Percentiles rank a stretch among this genome's conserved stretches.
Evolutionary conservation across 2,113 vertebrate genomes (phyloP).

Genomic region (Cavia porcellus): DNA sequence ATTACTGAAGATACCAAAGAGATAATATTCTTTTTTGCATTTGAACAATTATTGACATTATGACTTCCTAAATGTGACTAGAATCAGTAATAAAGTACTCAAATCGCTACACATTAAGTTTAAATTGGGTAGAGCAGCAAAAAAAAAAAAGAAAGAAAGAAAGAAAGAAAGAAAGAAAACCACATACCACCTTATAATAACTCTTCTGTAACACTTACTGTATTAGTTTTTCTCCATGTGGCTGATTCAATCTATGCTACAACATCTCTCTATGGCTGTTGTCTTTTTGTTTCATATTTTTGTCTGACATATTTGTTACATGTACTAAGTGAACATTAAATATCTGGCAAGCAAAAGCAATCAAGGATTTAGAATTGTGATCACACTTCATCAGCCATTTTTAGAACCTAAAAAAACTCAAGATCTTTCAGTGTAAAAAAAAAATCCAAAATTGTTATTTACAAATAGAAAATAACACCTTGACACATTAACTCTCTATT

Average conservation of each 20-base stretch:
- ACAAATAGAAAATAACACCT: constrained; percentile 43
- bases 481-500: background rate
- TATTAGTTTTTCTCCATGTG: background rate
- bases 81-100: constrained; percentile 28
- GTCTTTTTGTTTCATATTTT: background rate
- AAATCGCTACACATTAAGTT: background rate
- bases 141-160: constrained; percentile 26
- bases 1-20: constrained; percentile 1
- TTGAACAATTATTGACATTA: background rate
- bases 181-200: background rate
- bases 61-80: background rate
- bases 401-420: background rate
- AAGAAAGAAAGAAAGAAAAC: background rate
- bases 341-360: constrained; percentile 42
- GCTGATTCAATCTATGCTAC: background rate
- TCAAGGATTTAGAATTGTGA: background rate
- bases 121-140: background rate
- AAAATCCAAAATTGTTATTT: constrained; percentile 8
- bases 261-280: background rate
- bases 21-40: background rate
- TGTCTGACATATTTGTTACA: background rate
- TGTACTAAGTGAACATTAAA: background rate
- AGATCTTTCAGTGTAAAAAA: constrained; percentile 10
- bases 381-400: background rate
- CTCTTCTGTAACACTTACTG: background rate